Evolutionary conservation across 2,797 vertebrate genomes (phyloP).

Genomic region (Gymnoscopelus microlampas): DNA sequence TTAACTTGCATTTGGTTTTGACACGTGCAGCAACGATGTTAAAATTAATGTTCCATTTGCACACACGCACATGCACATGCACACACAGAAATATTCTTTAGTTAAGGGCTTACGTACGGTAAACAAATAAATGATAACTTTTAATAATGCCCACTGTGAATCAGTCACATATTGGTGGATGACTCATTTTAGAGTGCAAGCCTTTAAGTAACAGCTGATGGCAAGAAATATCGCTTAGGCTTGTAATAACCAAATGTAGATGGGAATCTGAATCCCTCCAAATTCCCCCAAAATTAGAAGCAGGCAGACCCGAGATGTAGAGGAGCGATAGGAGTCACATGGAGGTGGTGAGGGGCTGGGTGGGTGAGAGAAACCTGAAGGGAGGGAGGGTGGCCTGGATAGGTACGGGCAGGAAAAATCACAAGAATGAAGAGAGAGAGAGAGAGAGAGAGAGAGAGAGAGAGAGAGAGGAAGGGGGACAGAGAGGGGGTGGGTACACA

Average conservation of each 20-base stretch:
- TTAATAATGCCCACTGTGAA: too few species aligned
- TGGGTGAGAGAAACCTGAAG: slow-evolving; percentile 42
- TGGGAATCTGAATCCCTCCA: slow-evolving; percentile 43
- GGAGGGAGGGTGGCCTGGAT: slow-evolving; percentile 50
- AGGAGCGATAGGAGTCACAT: slow-evolving; percentile 39
- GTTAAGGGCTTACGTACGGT: too few species aligned
- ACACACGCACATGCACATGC: too few species aligned
- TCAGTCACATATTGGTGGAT: too few species aligned
- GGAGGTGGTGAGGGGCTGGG: slow-evolving; percentile 36
- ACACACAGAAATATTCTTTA: too few species aligned
- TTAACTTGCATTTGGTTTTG: neutral
- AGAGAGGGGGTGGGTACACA: slow-evolving; percentile 3
- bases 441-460: slow-evolving; percentile 21
- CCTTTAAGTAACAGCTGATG: slow-evolving; percentile 3
- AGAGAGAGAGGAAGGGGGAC: neutral
- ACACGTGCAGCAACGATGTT: neutral
- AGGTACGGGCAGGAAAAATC: slow-evolving; percentile 62
- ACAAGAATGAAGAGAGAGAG: slow-evolving; percentile 11
- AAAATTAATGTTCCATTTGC: too few species aligned
- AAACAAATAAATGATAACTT: too few species aligned
- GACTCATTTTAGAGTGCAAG: too few species aligned
- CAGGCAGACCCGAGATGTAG: slow-evolving; percentile 46
- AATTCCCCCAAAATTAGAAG: slow-evolving; percentile 37
- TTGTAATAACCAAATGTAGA: slow-evolving; percentile 41
- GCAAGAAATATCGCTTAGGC: slow-evolving; percentile 15